These are phyloP conservation scores for Lithosia quadra DNA, from an alignment of 2,888 invertebrate species.

Conservation along the genomic window DNA sequence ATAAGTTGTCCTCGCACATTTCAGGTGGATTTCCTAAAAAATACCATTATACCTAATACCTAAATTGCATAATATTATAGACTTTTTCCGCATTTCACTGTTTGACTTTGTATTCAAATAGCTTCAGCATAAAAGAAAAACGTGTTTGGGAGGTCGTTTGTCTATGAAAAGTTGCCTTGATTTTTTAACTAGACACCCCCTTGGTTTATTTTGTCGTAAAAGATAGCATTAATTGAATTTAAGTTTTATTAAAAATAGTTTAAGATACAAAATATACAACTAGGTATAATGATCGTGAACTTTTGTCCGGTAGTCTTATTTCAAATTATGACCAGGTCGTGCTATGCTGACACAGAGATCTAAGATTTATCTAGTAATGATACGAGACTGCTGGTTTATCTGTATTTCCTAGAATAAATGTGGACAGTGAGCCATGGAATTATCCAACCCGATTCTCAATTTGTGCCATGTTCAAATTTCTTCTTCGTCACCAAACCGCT, in stretches of 20 bases:
- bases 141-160: background rate
- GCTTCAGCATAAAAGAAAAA: background rate
- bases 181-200: background rate
- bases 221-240: background rate
- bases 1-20: conserved; percentile 1
- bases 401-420: background rate
- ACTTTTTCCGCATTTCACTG: background rate
- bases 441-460: background rate
- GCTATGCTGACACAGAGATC: background rate
- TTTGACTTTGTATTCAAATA: background rate
- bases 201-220: background rate
- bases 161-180: background rate
- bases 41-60: background rate
- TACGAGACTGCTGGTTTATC: no score
- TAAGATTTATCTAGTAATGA: background rate
- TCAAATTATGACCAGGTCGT: background rate
- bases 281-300: background rate
- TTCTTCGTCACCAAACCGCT: no score
- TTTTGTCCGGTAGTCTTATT: background rate
- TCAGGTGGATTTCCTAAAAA: background rate
- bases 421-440: no score
- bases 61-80: background rate
- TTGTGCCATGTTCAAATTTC: background rate
- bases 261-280: background rate
- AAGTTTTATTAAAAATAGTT: background rate